A percentile compares a stretch with the other conserved stretches of the same genome.
Evolutionary conservation across 2,888 invertebrate genomes (phyloP).

Genomic region (Philaethria dido): DNA sequence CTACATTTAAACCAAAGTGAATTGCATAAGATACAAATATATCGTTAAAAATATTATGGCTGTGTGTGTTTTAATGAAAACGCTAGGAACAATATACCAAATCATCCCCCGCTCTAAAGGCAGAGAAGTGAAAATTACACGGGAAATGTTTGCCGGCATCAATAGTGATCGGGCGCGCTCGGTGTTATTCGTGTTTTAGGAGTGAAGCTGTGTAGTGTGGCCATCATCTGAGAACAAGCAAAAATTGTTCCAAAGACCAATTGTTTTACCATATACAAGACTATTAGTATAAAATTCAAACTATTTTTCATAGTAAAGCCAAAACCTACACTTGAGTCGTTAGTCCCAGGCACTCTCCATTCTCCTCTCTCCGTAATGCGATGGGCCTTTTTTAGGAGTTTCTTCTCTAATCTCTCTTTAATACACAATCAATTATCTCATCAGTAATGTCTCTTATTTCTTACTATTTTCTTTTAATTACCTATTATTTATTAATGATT

Average conservation of each 20-base stretch:
- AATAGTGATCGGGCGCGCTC: constrained; percentile 67
- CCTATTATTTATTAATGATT: no score
- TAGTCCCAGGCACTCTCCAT: no score
- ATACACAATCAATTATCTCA: no score
- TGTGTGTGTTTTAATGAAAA: constrained; percentile 35
- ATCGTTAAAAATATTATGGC: no score
- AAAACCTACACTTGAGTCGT: no score
- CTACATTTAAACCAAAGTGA: neutral
- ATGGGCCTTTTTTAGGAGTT: no score
- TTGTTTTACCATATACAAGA: neutral
- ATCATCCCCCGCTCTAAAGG: constrained; percentile 52
- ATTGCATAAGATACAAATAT: neutral
- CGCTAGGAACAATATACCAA: constrained; percentile 57
- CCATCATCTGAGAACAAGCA: constrained; percentile 42
- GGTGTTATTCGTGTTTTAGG: constrained; percentile 53
- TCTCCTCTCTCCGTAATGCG: no score
- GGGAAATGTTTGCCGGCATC: constrained; percentile 77
- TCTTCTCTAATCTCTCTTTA: no score
- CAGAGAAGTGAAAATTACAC: constrained; percentile 72
- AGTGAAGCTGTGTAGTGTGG: constrained; percentile 67
- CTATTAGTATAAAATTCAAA: neutral
- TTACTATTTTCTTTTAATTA: no score
- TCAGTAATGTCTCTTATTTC: no score
- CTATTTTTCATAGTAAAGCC: no score
- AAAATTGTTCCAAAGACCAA: neutral